Conservation (phyloP, 1,140 invertebrate genomes). For the Helicoverpa armigera region DNA sequence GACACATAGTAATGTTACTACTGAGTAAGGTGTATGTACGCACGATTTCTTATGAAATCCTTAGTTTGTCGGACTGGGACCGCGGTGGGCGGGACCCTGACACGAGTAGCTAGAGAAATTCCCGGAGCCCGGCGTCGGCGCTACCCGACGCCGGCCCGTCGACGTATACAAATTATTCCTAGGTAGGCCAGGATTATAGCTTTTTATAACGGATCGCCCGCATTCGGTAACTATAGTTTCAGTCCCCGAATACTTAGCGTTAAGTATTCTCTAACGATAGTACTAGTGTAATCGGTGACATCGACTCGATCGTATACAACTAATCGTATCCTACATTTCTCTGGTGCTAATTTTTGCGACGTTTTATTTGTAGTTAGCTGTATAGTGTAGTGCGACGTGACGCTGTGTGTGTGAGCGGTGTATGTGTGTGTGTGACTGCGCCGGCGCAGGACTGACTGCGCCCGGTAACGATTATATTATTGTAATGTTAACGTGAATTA, state of each 20-base stretch:
- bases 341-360: slow-evolving; percentile 76
- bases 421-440: slow-evolving; percentile 3
- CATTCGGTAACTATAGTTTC: slow-evolving; percentile 50
- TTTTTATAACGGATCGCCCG: slow-evolving; percentile 46
- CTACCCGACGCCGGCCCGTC: neutral
- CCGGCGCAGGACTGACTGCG: neutral
- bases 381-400: slow-evolving; percentile 51
- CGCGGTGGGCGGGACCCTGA: slow-evolving; percentile 14
- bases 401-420: slow-evolving; percentile 13
- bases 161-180: slow-evolving; percentile 41
- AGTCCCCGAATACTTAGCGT: slow-evolving; percentile 43
- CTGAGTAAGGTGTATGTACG: neutral
- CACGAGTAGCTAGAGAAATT: slow-evolving; percentile 48
- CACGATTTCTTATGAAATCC: slow-evolving; percentile 27
- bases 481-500: slow-evolving; percentile 50
- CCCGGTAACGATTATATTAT: slow-evolving; percentile 1
- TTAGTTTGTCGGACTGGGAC: neutral
- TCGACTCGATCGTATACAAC: slow-evolving; percentile 56
- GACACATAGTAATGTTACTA: neutral
- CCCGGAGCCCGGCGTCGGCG: slow-evolving; percentile 2
- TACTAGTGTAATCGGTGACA: slow-evolving; percentile 58
- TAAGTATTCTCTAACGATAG: slow-evolving; percentile 35
- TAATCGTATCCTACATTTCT: slow-evolving; percentile 69
- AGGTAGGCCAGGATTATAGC: slow-evolving; percentile 36
- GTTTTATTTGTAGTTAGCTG: slow-evolving; percentile 67